Evolutionary conservation across 2,113 vertebrate species (phyloP).

Genomic region (Ranitomeya imitator): DNA sequence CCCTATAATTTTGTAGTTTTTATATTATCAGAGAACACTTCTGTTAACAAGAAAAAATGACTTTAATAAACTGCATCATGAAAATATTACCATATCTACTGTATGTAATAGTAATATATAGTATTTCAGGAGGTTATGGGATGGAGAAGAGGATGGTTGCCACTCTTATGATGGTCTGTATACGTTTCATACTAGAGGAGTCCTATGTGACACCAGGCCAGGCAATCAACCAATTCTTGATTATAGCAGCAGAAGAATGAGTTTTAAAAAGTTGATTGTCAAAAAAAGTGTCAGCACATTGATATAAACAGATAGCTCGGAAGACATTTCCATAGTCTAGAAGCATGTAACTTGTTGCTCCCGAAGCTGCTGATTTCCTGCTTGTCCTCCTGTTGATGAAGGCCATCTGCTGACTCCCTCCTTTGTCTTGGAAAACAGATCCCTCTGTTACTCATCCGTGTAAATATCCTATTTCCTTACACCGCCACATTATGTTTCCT

Average conservation of each 20-base stretch:
- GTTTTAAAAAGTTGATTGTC: background rate
- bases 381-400: constrained; percentile 32
- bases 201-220: background rate
- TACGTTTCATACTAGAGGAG: no score
- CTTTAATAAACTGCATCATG: no score
- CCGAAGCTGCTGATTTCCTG: constrained; percentile 44
- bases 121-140: no score
- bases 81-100: no score
- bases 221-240: background rate
- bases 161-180: no score
- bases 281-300: constrained; percentile 23
- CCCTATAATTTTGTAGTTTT: no score
- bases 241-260: background rate
- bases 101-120: no score
- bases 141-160: no score
- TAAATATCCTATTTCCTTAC: constrained; percentile 52
- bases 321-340: constrained; percentile 24
- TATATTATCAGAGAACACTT: no score
- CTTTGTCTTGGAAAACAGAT: constrained; percentile 33
- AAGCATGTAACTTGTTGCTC: constrained; percentile 43
- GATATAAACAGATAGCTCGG: constrained; percentile 21
- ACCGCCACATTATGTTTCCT: constrained; percentile 11
- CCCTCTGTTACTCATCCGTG: constrained; percentile 27
- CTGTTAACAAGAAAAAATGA: no score
- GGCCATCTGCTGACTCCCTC: constrained; percentile 47